phyloP scores from a whole-genome alignment of 2,888 invertebrate genomes.

The Meteorus colon region DNA sequence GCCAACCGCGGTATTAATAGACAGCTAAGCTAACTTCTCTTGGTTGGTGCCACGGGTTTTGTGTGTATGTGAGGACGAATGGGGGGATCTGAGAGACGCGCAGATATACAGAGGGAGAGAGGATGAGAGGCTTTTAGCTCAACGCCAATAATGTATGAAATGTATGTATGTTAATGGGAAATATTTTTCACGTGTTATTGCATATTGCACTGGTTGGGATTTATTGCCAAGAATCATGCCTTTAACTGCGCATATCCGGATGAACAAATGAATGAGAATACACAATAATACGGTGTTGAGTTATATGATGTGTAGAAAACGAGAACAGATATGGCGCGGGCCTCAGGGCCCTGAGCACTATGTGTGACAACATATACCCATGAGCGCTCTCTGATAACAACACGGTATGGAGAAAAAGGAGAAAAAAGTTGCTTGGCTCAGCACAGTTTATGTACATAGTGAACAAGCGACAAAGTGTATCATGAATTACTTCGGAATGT shows the following conservation, averaged over 20 bases:
- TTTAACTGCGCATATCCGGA: background rate
- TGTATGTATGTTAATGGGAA: conserved; percentile 1
- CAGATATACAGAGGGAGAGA: background rate
- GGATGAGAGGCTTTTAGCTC: background rate
- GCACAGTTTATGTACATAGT: background rate
- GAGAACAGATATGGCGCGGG: conserved; percentile 1
- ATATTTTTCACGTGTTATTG: background rate
- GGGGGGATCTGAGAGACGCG: background rate
- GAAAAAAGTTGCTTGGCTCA: background rate
- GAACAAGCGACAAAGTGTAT: conserved; percentile 9
- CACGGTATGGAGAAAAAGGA: background rate
- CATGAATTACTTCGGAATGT: conserved; percentile 38
- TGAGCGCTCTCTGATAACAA: conserved; percentile 8
- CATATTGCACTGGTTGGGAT: conserved; percentile 2
- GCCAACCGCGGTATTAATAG: conserved; percentile 56
- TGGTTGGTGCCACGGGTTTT: background rate
- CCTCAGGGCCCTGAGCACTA: background rate
- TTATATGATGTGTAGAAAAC: background rate
- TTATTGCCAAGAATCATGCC: background rate
- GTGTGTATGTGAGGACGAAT: conserved; percentile 5
- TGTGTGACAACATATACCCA: background rate
- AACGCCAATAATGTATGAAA: background rate
- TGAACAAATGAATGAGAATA: background rate
- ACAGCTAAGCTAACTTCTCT: conserved; percentile 44
- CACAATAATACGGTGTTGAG: background rate